phyloP scores from a whole-genome alignment of 1,140 invertebrate species.

The Rhopalosiphum padi region DNA sequence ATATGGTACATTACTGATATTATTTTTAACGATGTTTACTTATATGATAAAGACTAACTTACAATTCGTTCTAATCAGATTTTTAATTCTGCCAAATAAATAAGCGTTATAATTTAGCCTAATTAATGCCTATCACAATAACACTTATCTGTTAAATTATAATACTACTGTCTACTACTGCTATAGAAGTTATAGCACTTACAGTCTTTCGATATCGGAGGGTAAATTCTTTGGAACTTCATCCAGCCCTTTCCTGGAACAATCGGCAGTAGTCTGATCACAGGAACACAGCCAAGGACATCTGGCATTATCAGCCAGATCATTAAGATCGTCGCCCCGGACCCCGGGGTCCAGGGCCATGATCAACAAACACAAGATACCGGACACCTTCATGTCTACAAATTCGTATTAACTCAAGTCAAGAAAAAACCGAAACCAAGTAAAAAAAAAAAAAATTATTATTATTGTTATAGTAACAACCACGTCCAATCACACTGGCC shows the following conservation, averaged over 20 bases:
- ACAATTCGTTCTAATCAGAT: neutral
- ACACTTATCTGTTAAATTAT: neutral
- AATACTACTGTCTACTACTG: no score
- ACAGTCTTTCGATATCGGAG: conserved; percentile 84
- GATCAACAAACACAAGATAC: conserved; percentile 28
- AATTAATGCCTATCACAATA: neutral
- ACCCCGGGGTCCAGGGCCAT: conserved; percentile 63
- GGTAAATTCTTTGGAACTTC: conserved; percentile 90
- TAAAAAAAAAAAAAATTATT: neutral
- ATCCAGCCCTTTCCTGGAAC: conserved; percentile 80
- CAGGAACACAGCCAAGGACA: conserved; percentile 87
- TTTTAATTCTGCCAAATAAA: neutral
- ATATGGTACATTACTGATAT: neutral
- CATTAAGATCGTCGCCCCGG: conserved; percentile 67
- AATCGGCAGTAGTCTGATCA: conserved; percentile 88
- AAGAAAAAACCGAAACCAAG: neutral
- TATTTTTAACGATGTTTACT: neutral
- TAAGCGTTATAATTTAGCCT: neutral
- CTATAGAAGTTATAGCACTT: neutral
- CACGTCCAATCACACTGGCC: conserved; percentile 43
- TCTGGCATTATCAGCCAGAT: conserved; percentile 71
- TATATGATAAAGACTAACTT: neutral
- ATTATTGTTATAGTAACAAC: neutral
- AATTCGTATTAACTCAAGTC: neutral
- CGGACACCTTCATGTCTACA: conserved; percentile 23